A percentile compares a stretch with the other conserved stretches of the same genome.
Evolutionary conservation across 2,797 vertebrate species (phyloP).

Genomic region (Melanotaenia nigrans): DNA sequence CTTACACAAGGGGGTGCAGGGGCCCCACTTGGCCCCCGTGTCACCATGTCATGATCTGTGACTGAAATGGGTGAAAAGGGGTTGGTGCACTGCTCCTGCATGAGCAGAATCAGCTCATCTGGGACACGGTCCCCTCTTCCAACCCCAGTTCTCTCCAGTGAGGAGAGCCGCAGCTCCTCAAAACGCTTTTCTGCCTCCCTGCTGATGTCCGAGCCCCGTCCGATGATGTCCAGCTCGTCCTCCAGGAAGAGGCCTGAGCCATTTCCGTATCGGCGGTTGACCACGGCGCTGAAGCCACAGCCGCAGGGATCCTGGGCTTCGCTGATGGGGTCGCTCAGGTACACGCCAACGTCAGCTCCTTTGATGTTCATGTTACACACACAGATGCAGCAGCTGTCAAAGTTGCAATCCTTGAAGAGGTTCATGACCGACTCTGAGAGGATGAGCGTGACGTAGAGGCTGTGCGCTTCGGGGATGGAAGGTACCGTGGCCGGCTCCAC

Average conservation of each 20-base stretch:
- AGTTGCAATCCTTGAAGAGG: constrained; percentile 99
- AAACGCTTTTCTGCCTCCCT: constrained; percentile 95
- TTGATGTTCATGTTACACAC: constrained; percentile 99
- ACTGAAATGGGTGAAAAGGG: constrained; percentile 90
- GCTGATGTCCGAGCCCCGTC: constrained; percentile 91
- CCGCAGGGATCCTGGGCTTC: constrained; percentile 93
- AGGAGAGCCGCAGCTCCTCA: constrained; percentile 88
- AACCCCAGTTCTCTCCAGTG: constrained; percentile 79
- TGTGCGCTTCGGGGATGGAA: constrained; percentile 97
- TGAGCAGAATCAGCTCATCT: constrained; percentile 92
- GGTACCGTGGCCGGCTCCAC: constrained; percentile 96
- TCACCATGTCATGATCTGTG: constrained; percentile 70
- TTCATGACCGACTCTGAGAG: constrained; percentile 98
- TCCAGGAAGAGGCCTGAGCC: constrained; percentile 97
- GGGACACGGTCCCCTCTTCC: constrained; percentile 85
- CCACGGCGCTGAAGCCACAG: constrained; percentile 97
- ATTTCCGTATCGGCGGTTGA: constrained; percentile 96
- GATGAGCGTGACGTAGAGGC: constrained; percentile 98
- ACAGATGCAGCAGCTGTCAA: constrained; percentile 99
- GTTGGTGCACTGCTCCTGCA: constrained; percentile 98
- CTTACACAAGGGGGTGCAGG: constrained; percentile 81
- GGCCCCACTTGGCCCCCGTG: constrained; percentile 71
- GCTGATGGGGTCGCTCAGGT: constrained; percentile 92
- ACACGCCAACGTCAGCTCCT: constrained; percentile 96
- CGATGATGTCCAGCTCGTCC: constrained; percentile 97